Percentiles rank a stretch among this genome's conserved stretches.
Conservation (phyloP, 2,888 invertebrate species). For the Rosalia funebris region DNA sequence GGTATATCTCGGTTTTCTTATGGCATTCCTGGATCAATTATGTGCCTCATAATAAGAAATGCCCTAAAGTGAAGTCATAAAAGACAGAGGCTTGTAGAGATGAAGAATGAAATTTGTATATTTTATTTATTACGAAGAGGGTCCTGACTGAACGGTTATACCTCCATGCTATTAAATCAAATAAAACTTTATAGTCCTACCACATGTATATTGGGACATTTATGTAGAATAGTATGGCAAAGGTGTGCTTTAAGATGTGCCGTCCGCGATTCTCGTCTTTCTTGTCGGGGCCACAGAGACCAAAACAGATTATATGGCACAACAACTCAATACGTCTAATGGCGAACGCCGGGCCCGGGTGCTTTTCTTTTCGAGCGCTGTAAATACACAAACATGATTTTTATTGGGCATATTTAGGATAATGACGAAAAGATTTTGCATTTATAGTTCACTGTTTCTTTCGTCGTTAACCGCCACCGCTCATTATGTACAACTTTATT, state of each 20-base stretch:
- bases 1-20: not conserved
- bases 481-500: no score
- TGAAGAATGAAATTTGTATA: conserved; percentile 47
- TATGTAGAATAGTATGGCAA: conserved; percentile 49
- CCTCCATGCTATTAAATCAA: conserved; percentile 56
- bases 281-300: conserved; percentile 33
- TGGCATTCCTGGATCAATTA: not conserved
- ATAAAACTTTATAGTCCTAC: conserved; percentile 60
- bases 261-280: conserved; percentile 45
- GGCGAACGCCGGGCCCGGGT: no score
- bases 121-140: conserved; percentile 50
- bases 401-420: not conserved
- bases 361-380: not conserved
- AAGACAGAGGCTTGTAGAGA: conserved; percentile 38
- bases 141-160: conserved; percentile 45
- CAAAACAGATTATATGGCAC: conserved; percentile 30
- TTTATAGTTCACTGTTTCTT: not conserved
- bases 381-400: conserved; percentile 12
- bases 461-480: no score
- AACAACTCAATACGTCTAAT: conserved; percentile 7
- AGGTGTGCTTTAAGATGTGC: conserved; percentile 49
- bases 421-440: not conserved
- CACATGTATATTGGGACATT: conserved; percentile 57
- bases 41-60: conserved; percentile 20
- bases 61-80: conserved; percentile 41